Conservation (phyloP, 2,797 vertebrate species). For the Allobates femoralis region DNA sequence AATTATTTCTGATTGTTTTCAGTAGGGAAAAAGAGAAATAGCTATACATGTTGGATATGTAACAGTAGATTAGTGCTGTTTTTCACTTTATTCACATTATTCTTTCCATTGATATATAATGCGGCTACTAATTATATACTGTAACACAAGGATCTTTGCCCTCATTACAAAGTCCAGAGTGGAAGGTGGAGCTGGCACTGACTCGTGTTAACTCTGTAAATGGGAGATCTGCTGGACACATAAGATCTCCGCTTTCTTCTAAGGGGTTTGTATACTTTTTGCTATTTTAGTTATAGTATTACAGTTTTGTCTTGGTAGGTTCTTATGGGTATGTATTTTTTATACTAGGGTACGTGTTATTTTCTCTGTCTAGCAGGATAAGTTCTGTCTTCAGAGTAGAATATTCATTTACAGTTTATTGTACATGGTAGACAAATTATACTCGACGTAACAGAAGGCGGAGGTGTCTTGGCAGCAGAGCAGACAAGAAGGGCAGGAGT, state of each 20-base stretch:
- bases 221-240: neutral
- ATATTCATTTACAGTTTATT: too few species aligned
- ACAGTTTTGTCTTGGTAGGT: neutral
- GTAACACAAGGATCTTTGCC: slow-evolving; percentile 50
- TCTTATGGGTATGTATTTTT: neutral
- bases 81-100: slow-evolving; percentile 11
- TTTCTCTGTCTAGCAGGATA: too few species aligned
- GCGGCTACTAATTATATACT: neutral
- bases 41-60: neutral
- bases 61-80: neutral
- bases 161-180: slow-evolving; percentile 53
- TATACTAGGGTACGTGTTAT: neutral
- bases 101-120: slow-evolving; percentile 3
- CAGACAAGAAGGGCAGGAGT: too few species aligned
- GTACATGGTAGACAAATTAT: too few species aligned
- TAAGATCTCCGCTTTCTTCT: neutral
- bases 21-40: neutral
- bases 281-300: neutral
- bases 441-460: too few species aligned
- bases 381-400: too few species aligned
- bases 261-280: slow-evolving; percentile 23
- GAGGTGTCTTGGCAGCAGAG: too few species aligned
- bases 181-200: slow-evolving; percentile 25
- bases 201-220: neutral
- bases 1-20: neutral